Base-by-base conservation (phyloP, 2,888 invertebrate species). In the Lepidocyrtinus sp. region DNA sequence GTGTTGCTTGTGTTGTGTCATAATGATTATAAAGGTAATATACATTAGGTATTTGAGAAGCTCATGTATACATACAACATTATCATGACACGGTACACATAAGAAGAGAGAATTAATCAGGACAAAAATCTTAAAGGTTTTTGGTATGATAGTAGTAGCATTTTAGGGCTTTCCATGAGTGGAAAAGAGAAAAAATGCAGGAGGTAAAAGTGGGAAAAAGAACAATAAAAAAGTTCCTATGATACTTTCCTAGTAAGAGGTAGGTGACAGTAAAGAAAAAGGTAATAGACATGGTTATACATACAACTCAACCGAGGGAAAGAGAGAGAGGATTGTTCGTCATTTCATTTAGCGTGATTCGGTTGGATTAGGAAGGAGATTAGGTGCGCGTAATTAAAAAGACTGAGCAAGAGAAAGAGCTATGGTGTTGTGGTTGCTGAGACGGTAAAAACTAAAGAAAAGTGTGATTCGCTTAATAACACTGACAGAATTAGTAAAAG, bases 321-420 rank as follows among this genome's bases (percentile, higher is more conserved):
- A 50, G 62, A 46, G 68, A 46, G 72, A 72, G 67, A 69, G 68
- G 78, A 78, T 72, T 69, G 72, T 79, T 73, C 73, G 68, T 79
- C 76, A 70, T 81, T 78, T 81, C 75, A 63, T 83, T 75, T 81
- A 69, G 75, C 83, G 82, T 84, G 84, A 82, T 82, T 83, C 82
- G 72, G 79, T 62, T 81, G 82, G 85, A 85, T 85, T 82, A 83
- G 82, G 73, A 73, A 50, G 36, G 77, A 78, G 81, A 83, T 83
- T 82, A 82, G 83, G 78, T 71, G 80, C 63, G 83, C 82, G 83
- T 85, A 83, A 84, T 84, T 83, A 83, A 81, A 83, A 82, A 81
- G 76, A 76, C 81, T 76, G 75, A n/a, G 75, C 68, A 81, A 73
- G 73, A 63, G 65, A 70, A 68, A 69, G 55, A n/a, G n/a, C n/a